phyloP scores from a whole-genome alignment of 2,888 invertebrate species.

The Miltochrista miniata region DNA sequence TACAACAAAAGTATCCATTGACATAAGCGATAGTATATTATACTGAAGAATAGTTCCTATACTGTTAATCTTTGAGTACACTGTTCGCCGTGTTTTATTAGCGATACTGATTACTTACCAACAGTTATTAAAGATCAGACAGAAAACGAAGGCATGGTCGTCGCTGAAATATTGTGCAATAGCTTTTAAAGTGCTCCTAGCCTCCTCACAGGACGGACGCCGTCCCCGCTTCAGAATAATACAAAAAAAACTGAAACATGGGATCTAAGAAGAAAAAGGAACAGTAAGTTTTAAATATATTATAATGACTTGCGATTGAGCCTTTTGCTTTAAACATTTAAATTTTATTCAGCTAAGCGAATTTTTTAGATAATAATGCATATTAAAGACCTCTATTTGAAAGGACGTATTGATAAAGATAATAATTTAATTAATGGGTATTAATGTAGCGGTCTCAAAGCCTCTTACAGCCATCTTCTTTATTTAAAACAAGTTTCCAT shows the following conservation, averaged over 20 bases:
- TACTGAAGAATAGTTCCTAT: neutral
- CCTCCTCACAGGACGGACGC: conserved; percentile 5
- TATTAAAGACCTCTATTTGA: too few relatives aligned
- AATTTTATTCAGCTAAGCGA: neutral
- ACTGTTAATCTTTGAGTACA: neutral
- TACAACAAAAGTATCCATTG: too few relatives aligned
- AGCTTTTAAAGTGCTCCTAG: conserved; percentile 4
- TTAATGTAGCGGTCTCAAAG: too few relatives aligned
- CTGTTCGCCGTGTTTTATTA: neutral
- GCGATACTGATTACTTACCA: conserved; percentile 2
- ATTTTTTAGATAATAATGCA: neutral
- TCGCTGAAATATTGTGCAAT: conserved; percentile 1
- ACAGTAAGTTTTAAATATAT: conserved; percentile 26
- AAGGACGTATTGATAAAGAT: too few relatives aligned
- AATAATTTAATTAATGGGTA: too few relatives aligned
- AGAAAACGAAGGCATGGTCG: conserved; percentile 1
- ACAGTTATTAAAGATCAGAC: conserved; percentile 8
- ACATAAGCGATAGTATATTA: neutral
- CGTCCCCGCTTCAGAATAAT: neutral
- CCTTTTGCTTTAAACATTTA: neutral
- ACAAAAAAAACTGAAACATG: conserved; percentile 16
- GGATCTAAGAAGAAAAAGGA: conserved; percentile 37
- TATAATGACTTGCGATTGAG: conserved; percentile 22
- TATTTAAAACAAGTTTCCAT: too few relatives aligned
- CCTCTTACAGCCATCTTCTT: too few relatives aligned